These are phyloP conservation scores for Enteromius mattozi DNA, from an alignment of 2,797 vertebrate species.

Conservation along the genomic window DNA sequence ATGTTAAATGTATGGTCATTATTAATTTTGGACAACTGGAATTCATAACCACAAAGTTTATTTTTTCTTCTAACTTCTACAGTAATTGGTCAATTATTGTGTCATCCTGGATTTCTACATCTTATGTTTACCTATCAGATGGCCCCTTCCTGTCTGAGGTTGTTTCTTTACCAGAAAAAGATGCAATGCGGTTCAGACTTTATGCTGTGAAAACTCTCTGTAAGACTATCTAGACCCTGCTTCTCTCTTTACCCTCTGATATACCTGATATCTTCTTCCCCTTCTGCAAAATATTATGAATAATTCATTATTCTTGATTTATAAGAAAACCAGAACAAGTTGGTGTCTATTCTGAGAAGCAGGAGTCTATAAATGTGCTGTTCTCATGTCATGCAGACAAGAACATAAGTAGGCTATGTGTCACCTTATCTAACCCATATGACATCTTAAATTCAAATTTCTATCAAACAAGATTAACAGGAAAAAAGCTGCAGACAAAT, in stretches of 20 bases:
- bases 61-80: neutral
- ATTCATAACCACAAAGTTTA: neutral
- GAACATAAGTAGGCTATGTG: neutral
- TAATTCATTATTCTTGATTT: slow-evolving; percentile 28
- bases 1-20: neutral
- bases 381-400: neutral
- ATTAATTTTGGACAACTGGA: neutral
- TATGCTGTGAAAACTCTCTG: neutral
- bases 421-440: neutral
- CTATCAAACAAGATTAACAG: neutral
- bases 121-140: neutral
- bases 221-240: neutral
- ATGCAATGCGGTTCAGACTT: neutral
- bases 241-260: neutral
- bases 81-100: neutral
- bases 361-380: slow-evolving; percentile 73
- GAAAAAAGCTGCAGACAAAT: neutral
- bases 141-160: neutral
- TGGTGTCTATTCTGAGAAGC: slow-evolving; percentile 86
- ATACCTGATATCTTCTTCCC: neutral
- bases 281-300: neutral
- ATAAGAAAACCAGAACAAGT: slow-evolving; percentile 89
- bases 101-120: neutral
- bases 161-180: neutral
- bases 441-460: neutral